phyloP scores from a whole-genome alignment of 2,888 invertebrate genomes.

The Ormyrus labotus region DNA sequence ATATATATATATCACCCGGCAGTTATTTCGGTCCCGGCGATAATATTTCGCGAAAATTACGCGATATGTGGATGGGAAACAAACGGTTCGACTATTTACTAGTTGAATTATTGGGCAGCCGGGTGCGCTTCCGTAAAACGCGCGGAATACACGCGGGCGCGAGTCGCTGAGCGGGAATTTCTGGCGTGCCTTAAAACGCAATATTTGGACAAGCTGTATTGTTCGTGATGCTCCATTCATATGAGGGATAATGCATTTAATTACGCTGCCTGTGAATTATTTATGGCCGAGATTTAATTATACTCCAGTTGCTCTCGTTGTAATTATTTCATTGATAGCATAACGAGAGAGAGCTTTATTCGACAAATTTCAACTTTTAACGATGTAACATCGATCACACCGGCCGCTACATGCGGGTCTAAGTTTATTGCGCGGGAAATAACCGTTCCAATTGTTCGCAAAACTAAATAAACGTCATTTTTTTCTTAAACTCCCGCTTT shows the following conservation, averaged over 20 bases:
- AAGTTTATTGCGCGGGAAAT: no score
- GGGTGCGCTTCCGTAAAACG: background rate
- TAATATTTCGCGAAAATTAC: conserved; percentile 24
- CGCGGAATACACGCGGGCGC: background rate
- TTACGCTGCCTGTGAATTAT: conserved; percentile 6
- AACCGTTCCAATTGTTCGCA: no score
- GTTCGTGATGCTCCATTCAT: background rate
- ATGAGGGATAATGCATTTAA: conserved; percentile 5
- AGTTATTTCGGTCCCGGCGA: background rate
- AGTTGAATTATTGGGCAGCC: conserved; percentile 13
- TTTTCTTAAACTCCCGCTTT: background rate
- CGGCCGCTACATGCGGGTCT: no score
- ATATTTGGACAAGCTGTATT: conserved; percentile 9
- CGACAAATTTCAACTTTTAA: no score
- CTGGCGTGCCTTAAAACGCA: background rate
- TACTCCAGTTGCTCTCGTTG: no score
- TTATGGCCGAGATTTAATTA: background rate
- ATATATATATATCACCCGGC: background rate
- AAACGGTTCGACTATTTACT: conserved; percentile 3
- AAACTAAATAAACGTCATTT: no score
- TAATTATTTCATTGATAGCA: no score
- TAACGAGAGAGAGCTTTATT: no score
- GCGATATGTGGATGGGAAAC: background rate
- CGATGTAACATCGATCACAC: no score
- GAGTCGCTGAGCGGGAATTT: background rate